Evolutionary conservation across 2,797 vertebrate species (phyloP), one percentile per base, ranked within the genome.

Genomic region (Parauchenoglanis ngamensis): DNA sequence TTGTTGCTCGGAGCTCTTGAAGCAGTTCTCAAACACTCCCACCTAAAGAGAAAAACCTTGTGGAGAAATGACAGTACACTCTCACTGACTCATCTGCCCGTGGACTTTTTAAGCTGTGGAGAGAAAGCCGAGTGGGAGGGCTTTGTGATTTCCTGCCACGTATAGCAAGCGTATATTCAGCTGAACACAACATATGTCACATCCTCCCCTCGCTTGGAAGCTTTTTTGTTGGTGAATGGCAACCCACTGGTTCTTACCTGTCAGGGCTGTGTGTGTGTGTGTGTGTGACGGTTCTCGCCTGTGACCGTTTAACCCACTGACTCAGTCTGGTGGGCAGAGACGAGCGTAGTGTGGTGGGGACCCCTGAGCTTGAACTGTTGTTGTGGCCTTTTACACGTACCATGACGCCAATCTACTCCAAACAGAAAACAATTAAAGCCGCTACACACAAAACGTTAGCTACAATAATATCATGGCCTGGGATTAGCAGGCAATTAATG

Each of bases 51-150:
- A 87, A 31, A 44, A 65, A 67, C 15, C 61, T 67, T 57, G 79
- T 31, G 19, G n/a, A 63, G 85, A 87, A 82, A 86, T 86, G 77
- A 85, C 63, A 73, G 57, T 46, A 61, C 17, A 11, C 21, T 70
- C 28, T 67, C 46, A 86, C 83, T 89, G 86, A 90, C 86, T 90
- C 89, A 84, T 89, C 82, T 65, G 23, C 35, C 67, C 10, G 19
- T 68, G 79, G 52, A 68, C 57, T 76, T 70, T 78, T 56, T 44
- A 75, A 8, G 49, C 31, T 54, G 54, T 57, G 86, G 76, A 54
- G 65, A 79, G 86, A 89, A 31, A 12, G 7, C 40, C 0, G 70
- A 88, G 88, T 90, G 63, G 90, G 90, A 76, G 78, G 5, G 25
- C 70, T n/a, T 40, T 73, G 67, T 84, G 6, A 84, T 57, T 84